Percentiles rank a stretch among this genome's conserved stretches.
These are phyloP conservation scores for Proctacanthus coquilletti DNA, from an alignment of 1,140 invertebrate genomes.

Conservation along the genomic window DNA sequence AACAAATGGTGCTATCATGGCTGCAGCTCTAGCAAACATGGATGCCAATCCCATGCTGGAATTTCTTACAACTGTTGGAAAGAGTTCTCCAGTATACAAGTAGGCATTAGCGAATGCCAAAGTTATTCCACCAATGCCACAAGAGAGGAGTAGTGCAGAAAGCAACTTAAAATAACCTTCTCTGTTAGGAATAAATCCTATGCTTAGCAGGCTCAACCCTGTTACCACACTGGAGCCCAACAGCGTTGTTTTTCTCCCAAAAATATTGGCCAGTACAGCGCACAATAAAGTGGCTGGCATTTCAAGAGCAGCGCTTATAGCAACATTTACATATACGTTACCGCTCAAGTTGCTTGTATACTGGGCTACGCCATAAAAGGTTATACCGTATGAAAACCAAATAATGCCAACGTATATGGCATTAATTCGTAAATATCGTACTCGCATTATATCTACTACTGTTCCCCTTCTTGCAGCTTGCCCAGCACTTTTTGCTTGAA, in stretches of 20 bases:
- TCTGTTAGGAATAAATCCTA: conserved; percentile 34
- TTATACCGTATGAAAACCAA: conserved; percentile 57
- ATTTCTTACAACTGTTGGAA: conserved; percentile 41
- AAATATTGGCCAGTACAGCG: conserved; percentile 42
- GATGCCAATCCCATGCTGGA: conserved; percentile 38
- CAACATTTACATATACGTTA: conserved; percentile 57
- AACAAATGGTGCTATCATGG: conserved; percentile 37
- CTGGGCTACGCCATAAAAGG: conserved; percentile 59
- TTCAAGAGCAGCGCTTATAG: conserved; percentile 47
- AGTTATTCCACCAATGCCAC: conserved; percentile 29
- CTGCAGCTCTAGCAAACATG: conserved; percentile 38
- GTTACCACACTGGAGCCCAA: conserved; percentile 43
- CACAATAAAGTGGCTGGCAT: conserved; percentile 52
- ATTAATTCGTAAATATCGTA: conserved; percentile 55
- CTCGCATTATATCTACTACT: conserved; percentile 51
- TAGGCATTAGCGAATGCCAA: conserved; percentile 40
- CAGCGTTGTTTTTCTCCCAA: conserved; percentile 48
- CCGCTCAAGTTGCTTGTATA: conserved; percentile 54
- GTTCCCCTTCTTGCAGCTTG: conserved; percentile 34
- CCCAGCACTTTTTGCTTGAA: conserved; percentile 17
- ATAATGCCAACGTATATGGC: conserved; percentile 53
- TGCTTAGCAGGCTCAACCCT: conserved; percentile 42
- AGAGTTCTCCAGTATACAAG: conserved; percentile 40
- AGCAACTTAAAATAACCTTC: too few species aligned
- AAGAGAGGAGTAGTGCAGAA: too few species aligned